Evolutionary conservation across 2,888 invertebrate genomes (phyloP).

Genomic region (Sinelater perroti): DNA sequence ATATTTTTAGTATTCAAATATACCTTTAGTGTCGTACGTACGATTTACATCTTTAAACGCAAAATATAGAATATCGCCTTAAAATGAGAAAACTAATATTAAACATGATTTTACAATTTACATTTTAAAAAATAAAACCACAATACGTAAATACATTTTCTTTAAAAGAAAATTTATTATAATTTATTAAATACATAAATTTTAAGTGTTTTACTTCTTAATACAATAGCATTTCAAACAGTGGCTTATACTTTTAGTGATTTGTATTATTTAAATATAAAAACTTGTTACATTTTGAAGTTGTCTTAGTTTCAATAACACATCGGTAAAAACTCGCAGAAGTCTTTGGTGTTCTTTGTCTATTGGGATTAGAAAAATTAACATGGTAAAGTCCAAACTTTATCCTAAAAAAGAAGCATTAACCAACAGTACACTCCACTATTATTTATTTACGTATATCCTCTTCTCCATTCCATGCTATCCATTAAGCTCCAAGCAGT

Average conservation of each 20-base stretch:
- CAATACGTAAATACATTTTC: no score
- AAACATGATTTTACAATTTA: not conserved
- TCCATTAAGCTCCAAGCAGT: conserved; percentile 53
- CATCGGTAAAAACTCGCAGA: conserved; percentile 66
- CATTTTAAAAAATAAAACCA: not conserved
- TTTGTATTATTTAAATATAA: not conserved
- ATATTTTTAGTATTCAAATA: no score
- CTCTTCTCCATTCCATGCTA: conserved; percentile 56
- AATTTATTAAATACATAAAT: no score
- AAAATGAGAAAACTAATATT: not conserved
- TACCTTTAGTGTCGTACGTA: no score
- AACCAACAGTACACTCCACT: not conserved
- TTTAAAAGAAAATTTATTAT: no score
- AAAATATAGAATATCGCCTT: no score
- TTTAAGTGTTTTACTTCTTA: not conserved
- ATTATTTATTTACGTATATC: conserved; percentile 59
- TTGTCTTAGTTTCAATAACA: conserved; percentile 60
- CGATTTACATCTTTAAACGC: no score
- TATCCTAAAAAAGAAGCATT: conserved; percentile 41
- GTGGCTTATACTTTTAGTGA: not conserved
- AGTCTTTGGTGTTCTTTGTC: conserved; percentile 68
- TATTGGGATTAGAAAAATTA: conserved; percentile 66
- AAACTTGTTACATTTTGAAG: no score
- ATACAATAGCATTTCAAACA: not conserved
- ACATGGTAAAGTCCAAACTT: conserved; percentile 74